Conservation (phyloP, 2,888 invertebrate species). For the Stenolophus ochropezus region DNA sequence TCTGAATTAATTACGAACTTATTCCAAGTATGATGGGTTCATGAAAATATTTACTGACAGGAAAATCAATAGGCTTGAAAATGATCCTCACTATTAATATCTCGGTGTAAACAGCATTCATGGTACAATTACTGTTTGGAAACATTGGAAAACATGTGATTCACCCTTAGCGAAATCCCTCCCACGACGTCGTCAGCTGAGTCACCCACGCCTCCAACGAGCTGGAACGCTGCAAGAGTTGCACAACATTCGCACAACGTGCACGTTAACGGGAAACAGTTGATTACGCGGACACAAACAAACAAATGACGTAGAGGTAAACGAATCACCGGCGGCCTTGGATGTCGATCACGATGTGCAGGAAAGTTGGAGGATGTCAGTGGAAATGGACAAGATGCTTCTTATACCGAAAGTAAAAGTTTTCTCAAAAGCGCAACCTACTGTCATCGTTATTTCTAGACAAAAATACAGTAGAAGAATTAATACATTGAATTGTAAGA, state of each 20-base stretch:
- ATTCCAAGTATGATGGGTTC: no score
- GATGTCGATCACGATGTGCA: conserved; percentile 34
- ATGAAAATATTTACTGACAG: no score
- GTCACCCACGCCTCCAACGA: conserved; percentile 26
- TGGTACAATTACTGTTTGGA: background rate
- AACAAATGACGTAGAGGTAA: conserved; percentile 45
- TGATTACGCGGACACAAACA: conserved; percentile 31
- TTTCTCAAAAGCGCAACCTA: no score
- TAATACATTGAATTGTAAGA: no score
- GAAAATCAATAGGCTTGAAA: background rate
- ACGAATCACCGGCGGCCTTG: conserved; percentile 38
- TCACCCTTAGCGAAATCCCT: background rate
- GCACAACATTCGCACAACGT: conserved; percentile 29
- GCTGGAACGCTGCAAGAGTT: conserved; percentile 40
- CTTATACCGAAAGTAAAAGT: no score
- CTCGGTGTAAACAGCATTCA: background rate
- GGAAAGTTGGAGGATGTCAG: background rate
- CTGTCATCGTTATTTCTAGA: no score
- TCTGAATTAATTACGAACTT: no score
- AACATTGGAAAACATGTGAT: background rate
- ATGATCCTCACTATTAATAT: background rate
- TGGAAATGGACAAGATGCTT: background rate
- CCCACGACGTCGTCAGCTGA: conserved; percentile 26
- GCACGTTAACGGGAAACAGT: conserved; percentile 30
- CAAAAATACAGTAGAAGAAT: no score